A percentile compares a stretch with the other conserved stretches of the same genome.
Conservation (phyloP, 1,140 invertebrate species). For the Drosophila orosa region DNA sequence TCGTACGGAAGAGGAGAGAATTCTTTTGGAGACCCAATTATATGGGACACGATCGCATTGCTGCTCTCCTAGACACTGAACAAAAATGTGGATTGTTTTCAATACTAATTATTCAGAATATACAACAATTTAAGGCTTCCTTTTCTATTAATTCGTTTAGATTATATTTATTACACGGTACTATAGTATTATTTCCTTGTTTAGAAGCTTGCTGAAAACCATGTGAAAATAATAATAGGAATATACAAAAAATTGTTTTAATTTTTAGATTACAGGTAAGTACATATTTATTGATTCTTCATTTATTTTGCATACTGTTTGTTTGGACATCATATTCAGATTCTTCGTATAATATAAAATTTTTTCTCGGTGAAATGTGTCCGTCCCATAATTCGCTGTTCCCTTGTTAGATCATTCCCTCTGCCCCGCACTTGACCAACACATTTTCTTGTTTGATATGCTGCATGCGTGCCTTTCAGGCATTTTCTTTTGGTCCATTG, state of each 20-base stretch:
- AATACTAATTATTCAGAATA: too few relatives aligned
- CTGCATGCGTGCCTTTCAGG: conserved; percentile 53
- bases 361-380: conserved; percentile 1
- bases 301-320: too few relatives aligned
- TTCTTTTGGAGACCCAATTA: conserved; percentile 52
- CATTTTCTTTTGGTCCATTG: conserved; percentile 76
- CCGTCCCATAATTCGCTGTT: conserved; percentile 4
- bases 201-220: too few relatives aligned
- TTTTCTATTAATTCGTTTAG: background rate
- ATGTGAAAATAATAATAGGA: background rate
- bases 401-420: conserved; percentile 25
- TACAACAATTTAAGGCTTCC: too few relatives aligned
- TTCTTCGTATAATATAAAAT: background rate
- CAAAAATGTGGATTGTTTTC: background rate
- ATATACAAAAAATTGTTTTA: background rate
- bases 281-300: too few relatives aligned
- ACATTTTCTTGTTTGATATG: conserved; percentile 67
- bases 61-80: background rate
- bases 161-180: background rate
- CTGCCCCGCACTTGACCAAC: conserved; percentile 9
- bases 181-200: too few relatives aligned
- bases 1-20: conserved; percentile 25
- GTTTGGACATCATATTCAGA: background rate
- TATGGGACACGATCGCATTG: conserved; percentile 52
- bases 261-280: too few relatives aligned